These are phyloP conservation scores for Drosophila differens DNA, from an alignment of 2,888 invertebrate species.

Conservation along the genomic window DNA sequence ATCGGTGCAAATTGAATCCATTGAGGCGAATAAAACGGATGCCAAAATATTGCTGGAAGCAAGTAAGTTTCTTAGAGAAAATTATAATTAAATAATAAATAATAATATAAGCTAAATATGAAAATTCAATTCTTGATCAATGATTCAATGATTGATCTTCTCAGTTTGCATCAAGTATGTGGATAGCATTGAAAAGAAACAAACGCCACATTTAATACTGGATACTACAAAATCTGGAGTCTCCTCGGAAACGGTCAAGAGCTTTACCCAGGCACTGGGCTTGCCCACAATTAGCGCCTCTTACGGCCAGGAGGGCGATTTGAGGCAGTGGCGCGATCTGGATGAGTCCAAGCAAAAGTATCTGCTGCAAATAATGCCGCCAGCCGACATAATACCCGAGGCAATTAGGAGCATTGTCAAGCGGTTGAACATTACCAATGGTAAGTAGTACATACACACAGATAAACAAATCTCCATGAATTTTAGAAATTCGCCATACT, in stretches of 20 bases:
- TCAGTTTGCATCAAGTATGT: slow-evolving; percentile 91
- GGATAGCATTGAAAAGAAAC: slow-evolving; percentile 88
- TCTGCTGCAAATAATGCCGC: slow-evolving; percentile 91
- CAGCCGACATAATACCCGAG: slow-evolving; percentile 93
- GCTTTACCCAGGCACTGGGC: slow-evolving; percentile 91
- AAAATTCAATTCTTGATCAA: not conserved
- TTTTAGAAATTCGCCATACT: not conserved
- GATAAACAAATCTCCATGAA: not conserved
- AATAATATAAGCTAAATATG: not conserved
- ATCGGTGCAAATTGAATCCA: slow-evolving; percentile 86
- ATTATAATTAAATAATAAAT: not conserved
- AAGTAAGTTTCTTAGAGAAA: slow-evolving; percentile 86
- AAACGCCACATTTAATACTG: slow-evolving; percentile 91
- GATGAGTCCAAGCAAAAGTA: slow-evolving; percentile 90
- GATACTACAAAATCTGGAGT: slow-evolving; percentile 93
- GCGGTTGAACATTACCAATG: slow-evolving; percentile 94
- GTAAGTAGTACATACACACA: slow-evolving; percentile 21
- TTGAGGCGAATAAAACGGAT: slow-evolving; percentile 90
- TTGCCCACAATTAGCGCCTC: slow-evolving; percentile 94
- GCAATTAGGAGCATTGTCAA: slow-evolving; percentile 92
- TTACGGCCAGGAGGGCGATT: slow-evolving; percentile 91
- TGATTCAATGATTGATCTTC: not conserved
- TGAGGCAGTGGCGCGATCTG: slow-evolving; percentile 92
- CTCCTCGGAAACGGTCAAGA: slow-evolving; percentile 93
- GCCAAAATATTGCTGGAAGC: slow-evolving; percentile 90